A percentile compares a stretch with the other conserved stretches of the same genome.
These are phyloP conservation scores for Porphyrio hochstetteri DNA, from an alignment of 2,113 vertebrate genomes.

Conservation along the genomic window DNA sequence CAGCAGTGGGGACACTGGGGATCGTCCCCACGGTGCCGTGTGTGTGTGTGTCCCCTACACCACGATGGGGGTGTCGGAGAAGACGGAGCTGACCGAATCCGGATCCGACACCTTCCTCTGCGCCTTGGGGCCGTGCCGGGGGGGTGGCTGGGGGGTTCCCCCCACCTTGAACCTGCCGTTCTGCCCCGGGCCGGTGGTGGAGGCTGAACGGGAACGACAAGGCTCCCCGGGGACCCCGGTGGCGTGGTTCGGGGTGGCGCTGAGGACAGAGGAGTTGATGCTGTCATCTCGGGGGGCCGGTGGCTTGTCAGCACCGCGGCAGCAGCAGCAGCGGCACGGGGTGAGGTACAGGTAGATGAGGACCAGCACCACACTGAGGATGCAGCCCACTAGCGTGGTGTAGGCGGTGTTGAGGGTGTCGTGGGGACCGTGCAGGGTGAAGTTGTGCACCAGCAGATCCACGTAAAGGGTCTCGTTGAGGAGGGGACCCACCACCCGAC, in stretches of 20 bases:
- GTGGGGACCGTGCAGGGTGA: slow-evolving; percentile 80
- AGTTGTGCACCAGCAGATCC: slow-evolving; percentile 91
- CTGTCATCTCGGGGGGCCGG: slow-evolving; percentile 87
- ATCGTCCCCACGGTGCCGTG: background rate
- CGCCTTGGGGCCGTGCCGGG: slow-evolving; percentile 70
- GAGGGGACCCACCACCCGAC: slow-evolving; percentile 82
- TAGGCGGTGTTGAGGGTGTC: slow-evolving; percentile 95
- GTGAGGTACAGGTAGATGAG: slow-evolving; percentile 97
- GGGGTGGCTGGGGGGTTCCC: slow-evolving; percentile 75
- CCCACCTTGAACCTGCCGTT: slow-evolving; percentile 89
- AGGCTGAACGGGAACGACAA: slow-evolving; percentile 77
- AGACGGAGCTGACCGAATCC: slow-evolving; percentile 95
- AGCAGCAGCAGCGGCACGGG: slow-evolving; percentile 95
- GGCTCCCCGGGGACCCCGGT: slow-evolving; percentile 61
- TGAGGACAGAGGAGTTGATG: slow-evolving; percentile 95
- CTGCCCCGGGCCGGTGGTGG: slow-evolving; percentile 81
- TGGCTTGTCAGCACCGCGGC: slow-evolving; percentile 79
- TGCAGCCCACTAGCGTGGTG: slow-evolving; percentile 95
- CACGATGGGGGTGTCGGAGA: slow-evolving; percentile 97
- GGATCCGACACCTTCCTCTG: slow-evolving; percentile 93
- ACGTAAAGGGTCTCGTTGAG: slow-evolving; percentile 94
- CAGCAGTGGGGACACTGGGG: background rate
- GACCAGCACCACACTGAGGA: slow-evolving; percentile 94
- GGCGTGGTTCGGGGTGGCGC: slow-evolving; percentile 88
- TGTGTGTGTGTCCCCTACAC: slow-evolving; percentile 71